Conservation (phyloP, 1,140 invertebrate species). For the Apis dorsata region DNA sequence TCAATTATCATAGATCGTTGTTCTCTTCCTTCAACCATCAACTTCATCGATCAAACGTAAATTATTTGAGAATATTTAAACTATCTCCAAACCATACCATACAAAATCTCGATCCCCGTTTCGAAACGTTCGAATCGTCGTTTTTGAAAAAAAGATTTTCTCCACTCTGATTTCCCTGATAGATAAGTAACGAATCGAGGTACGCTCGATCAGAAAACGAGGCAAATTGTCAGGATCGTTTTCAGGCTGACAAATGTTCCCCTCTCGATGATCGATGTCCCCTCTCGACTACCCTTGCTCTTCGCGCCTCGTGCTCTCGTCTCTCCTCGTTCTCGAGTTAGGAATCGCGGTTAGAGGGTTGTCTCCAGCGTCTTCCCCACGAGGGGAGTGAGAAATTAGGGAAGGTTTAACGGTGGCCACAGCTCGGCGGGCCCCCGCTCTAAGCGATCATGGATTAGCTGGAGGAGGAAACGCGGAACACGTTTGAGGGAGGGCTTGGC, state of each 20-base stretch:
- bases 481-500: conserved; percentile 25
- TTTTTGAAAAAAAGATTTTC: too few species aligned
- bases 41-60: too few species aligned
- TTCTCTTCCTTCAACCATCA: too few species aligned
- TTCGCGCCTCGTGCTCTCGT: conserved; percentile 2
- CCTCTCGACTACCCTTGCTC: background rate
- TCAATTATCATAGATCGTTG: too few species aligned
- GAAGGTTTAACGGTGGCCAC: conserved; percentile 67
- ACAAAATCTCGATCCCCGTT: too few species aligned
- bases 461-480: conserved; percentile 33
- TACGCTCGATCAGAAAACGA: background rate
- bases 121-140: too few species aligned
- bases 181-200: background rate
- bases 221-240: conserved; percentile 12
- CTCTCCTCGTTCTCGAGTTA: background rate
- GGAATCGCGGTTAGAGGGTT: conserved; percentile 27
- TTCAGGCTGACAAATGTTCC: background rate
- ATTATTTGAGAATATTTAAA: too few species aligned
- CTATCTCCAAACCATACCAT: too few species aligned
- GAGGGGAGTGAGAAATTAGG: conserved; percentile 63
- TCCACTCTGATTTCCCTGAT: too few species aligned
- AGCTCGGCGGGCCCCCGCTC: conserved; percentile 58
- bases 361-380: conserved; percentile 34
- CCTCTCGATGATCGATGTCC: conserved; percentile 11
- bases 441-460: conserved; percentile 68